Percentiles rank a stretch among this genome's conserved stretches.
These are phyloP conservation scores for Arbacia lixula DNA, from an alignment of 53 echinoderm and acorn worm genomes.

Conservation along the genomic window DNA sequence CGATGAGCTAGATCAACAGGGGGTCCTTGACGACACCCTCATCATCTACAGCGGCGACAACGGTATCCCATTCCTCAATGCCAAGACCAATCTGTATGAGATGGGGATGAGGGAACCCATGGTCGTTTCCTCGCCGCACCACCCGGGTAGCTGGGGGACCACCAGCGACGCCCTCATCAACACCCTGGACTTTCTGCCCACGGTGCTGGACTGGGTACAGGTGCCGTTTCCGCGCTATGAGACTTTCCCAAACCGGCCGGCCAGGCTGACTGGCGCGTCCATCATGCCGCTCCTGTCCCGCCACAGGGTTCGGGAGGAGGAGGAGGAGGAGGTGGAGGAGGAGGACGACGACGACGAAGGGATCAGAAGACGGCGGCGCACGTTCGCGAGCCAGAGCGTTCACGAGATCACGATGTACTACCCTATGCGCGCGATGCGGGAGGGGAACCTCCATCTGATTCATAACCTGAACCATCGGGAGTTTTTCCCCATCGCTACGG, in stretches of 20 bases:
- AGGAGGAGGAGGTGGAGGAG: constrained; percentile 54
- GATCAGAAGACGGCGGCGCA: constrained; percentile 40
- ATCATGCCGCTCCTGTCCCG: constrained; percentile 76
- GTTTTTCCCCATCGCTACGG: constrained; percentile 84
- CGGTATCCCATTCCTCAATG: constrained; percentile 93
- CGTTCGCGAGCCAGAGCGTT: constrained; percentile 85
- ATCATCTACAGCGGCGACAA: constrained; percentile 90
- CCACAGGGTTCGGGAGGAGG: no score
- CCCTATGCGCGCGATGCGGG: constrained; percentile 84
- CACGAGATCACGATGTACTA: constrained; percentile 93
- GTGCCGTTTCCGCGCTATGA: constrained; percentile 67
- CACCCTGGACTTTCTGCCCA: constrained; percentile 88
- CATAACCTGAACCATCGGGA: constrained; percentile 84
- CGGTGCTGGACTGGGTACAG: constrained; percentile 82
- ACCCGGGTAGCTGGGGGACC: constrained; percentile 75
- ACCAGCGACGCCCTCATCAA: constrained; percentile 76
- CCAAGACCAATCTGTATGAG: constrained; percentile 93
- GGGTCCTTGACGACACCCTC: constrained; percentile 81
- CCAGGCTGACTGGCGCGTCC: constrained; percentile 77
- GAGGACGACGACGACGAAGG: constrained; percentile 39
- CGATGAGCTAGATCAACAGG: constrained; percentile 69
- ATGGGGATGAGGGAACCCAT: constrained; percentile 89
- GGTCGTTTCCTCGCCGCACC: constrained; percentile 78
- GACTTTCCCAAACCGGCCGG: constrained; percentile 54
- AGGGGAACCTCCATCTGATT: constrained; percentile 70